These are phyloP conservation scores for Idris sp. DNA, from an alignment of 1,140 invertebrate species.

Conservation along the genomic window DNA sequence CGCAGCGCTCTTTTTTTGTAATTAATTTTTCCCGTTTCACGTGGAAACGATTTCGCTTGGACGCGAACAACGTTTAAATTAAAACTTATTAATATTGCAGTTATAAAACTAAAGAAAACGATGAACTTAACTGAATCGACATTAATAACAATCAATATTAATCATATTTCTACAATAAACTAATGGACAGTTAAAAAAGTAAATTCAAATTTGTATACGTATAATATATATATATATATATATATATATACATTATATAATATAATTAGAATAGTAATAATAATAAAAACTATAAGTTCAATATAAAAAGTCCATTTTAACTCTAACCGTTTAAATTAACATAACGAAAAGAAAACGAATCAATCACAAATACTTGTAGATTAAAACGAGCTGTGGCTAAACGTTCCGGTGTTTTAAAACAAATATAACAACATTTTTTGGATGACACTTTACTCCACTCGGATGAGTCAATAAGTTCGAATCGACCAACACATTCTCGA, in stretches of 20 bases:
- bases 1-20: constrained; percentile 23
- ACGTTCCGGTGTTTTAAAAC: constrained; percentile 7
- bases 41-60: constrained; percentile 33
- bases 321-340: constrained; percentile 36
- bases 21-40: constrained; percentile 24
- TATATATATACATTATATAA: constrained; percentile 20
- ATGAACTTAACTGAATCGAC: constrained; percentile 37
- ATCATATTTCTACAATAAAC: constrained; percentile 19
- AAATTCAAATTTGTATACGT: constrained; percentile 36
- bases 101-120: constrained; percentile 47
- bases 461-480: background rate
- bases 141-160: constrained; percentile 38
- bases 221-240: constrained; percentile 19
- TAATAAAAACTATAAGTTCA: constrained; percentile 24
- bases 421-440: constrained; percentile 4
- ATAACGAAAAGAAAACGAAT: constrained; percentile 39
- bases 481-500: background rate
- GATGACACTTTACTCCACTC: too few relatives aligned
- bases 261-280: constrained; percentile 29
- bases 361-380: constrained; percentile 50
- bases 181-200: constrained; percentile 39
- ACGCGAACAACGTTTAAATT: constrained; percentile 51
- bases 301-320: constrained; percentile 46
- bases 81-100: constrained; percentile 45
- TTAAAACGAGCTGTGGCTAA: constrained; percentile 24